These are phyloP conservation scores for Pantherophis vulpinus DNA, from an alignment of 2,797 vertebrate species.

Conservation along the genomic window DNA sequence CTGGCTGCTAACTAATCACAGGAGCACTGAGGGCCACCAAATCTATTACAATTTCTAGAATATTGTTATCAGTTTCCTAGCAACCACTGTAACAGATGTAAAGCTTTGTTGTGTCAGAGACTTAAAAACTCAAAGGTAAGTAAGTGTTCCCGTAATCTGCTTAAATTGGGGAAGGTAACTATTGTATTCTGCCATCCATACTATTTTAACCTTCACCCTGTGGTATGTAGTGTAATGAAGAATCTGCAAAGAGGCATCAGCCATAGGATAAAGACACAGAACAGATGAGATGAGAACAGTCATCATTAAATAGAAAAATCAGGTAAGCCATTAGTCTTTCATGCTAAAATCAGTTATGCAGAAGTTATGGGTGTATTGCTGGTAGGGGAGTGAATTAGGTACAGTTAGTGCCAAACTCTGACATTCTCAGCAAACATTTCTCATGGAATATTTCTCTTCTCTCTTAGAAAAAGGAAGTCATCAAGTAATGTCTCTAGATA, in stretches of 20 bases:
- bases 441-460: not conserved
- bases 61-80: conserved; percentile 13
- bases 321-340: not conserved
- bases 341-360: not conserved
- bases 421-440: not conserved
- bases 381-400: not conserved
- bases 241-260: not conserved
- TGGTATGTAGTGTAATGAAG: not conserved
- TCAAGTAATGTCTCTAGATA: not conserved
- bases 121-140: not conserved
- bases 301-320: not conserved
- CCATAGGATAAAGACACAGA: not conserved
- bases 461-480: not conserved
- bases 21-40: not conserved
- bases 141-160: not conserved
- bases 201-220: not conserved
- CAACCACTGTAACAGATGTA: not conserved
- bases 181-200: not conserved
- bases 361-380: not conserved
- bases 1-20: not conserved
- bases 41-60: not conserved
- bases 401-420: not conserved
- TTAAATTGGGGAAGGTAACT: not conserved
- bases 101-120: not conserved
- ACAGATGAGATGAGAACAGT: not conserved